A percentile compares a stretch with the other conserved stretches of the same genome.
Evolutionary conservation across 2,797 vertebrate genomes (phyloP).

Genomic region (Hirundo rustica): DNA sequence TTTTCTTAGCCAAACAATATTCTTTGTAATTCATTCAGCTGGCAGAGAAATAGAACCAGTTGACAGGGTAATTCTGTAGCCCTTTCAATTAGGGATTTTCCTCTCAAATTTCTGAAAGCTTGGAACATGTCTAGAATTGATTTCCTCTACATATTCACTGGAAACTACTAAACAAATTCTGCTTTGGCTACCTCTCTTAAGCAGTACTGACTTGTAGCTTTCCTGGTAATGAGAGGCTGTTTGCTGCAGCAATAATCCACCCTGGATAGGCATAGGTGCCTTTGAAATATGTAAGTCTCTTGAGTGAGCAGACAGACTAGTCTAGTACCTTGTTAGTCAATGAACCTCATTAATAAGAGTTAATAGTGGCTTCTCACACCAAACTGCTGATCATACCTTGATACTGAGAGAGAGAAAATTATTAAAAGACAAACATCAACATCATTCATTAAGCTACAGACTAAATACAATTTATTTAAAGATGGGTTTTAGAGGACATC

Average conservation of each 20-base stretch:
- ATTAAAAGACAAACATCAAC: not conserved
- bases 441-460: not conserved
- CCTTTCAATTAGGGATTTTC: not conserved
- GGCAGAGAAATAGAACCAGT: not conserved
- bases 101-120: not conserved
- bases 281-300: not conserved
- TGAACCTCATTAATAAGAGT: not conserved
- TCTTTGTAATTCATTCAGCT: not conserved
- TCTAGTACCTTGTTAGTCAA: not conserved
- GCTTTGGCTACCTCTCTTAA: not conserved
- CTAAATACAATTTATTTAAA: not conserved
- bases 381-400: not conserved
- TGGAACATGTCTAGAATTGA: not conserved
- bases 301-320: not conserved
- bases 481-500: not conserved
- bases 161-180: not conserved
- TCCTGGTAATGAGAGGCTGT: not conserved
- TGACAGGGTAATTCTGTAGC: not conserved
- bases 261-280: not conserved
- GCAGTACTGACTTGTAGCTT: not conserved
- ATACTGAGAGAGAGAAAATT: not conserved
- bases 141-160: not conserved
- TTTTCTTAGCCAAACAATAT: not conserved
- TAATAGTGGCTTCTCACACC: not conserved
- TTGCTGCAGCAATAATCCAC: not conserved